Conservation (phyloP, 2,888 invertebrate genomes). For the Eucera pruinosa region DNA sequence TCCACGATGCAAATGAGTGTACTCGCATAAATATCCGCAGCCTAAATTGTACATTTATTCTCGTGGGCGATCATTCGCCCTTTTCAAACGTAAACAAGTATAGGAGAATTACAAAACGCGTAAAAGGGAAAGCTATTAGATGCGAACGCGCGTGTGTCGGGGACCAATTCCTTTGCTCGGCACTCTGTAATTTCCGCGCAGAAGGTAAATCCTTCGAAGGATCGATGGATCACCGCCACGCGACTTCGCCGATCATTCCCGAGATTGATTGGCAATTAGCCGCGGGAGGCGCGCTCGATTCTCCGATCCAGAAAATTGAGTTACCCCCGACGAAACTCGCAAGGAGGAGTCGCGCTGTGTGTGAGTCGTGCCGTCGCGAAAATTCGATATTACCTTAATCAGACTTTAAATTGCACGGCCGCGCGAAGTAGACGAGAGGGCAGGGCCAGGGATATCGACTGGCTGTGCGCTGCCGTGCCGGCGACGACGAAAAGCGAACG, state of each 20-base stretch:
- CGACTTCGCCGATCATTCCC: conserved; percentile 39
- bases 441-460: too few relatives aligned
- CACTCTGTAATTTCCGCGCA: too few relatives aligned
- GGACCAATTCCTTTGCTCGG: too few relatives aligned
- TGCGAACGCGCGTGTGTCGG: too few relatives aligned
- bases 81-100: too few relatives aligned
- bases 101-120: too few relatives aligned
- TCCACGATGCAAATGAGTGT: too few relatives aligned
- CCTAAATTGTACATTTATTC: too few relatives aligned
- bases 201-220: too few relatives aligned
- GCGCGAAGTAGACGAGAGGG: not conserved
- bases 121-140: too few relatives aligned
- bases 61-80: too few relatives aligned
- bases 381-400: conserved; percentile 60
- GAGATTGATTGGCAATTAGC: conserved; percentile 71
- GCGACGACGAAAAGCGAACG: not conserved
- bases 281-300: conserved; percentile 51
- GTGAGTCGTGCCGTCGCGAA: conserved; percentile 39
- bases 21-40: too few relatives aligned
- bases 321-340: conserved; percentile 61
- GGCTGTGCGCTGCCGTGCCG: not conserved
- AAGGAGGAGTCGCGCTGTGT: conserved; percentile 27
- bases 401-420: conserved; percentile 40
- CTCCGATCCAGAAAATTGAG: conserved; percentile 69
- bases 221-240: conserved; percentile 29